Evolutionary conservation across 2,888 invertebrate species (phyloP).

Genomic region (Eupeodes luniger): DNA sequence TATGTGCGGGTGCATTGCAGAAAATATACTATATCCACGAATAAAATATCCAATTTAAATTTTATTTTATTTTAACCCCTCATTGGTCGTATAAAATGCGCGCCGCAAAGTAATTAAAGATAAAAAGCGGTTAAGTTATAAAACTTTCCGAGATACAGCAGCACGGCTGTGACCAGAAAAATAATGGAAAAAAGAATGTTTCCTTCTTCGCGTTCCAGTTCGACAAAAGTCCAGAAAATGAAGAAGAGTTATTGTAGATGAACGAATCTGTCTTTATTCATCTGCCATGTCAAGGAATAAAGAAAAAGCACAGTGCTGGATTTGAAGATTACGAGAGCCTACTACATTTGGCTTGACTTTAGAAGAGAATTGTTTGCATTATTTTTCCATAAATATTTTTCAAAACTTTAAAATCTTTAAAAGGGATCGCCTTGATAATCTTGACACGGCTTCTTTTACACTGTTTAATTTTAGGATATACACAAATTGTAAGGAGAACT

Average conservation of each 20-base stretch:
- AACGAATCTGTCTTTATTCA: conserved; percentile 73
- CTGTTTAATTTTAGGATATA: too few species aligned
- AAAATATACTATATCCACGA: conserved; percentile 11
- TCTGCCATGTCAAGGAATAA: conserved; percentile 44
- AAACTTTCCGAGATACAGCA: conserved; percentile 75
- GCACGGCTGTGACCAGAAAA: conserved; percentile 71
- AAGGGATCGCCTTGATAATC: too few species aligned
- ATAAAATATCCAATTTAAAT: conserved; percentile 73
- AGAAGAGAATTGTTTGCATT: too few species aligned
- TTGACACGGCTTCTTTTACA: too few species aligned
- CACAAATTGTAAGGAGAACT: too few species aligned
- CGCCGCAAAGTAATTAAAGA: conserved; percentile 78
- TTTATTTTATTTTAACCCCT: conserved; percentile 67
- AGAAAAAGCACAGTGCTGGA: conserved; percentile 26
- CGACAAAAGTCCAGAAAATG: conserved; percentile 49
- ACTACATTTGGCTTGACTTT: too few species aligned
- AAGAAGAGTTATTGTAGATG: conserved; percentile 40
- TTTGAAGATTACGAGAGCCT: not conserved
- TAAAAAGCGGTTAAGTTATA: conserved; percentile 78
- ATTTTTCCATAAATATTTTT: too few species aligned
- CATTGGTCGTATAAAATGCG: conserved; percentile 59
- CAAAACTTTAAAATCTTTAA: too few species aligned
- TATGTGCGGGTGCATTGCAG: conserved; percentile 35
- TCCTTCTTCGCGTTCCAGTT: not conserved
- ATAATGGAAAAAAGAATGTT: conserved; percentile 60